Conservation (phyloP, 1,140 invertebrate genomes). For the Procambarus virginalis region DNA sequence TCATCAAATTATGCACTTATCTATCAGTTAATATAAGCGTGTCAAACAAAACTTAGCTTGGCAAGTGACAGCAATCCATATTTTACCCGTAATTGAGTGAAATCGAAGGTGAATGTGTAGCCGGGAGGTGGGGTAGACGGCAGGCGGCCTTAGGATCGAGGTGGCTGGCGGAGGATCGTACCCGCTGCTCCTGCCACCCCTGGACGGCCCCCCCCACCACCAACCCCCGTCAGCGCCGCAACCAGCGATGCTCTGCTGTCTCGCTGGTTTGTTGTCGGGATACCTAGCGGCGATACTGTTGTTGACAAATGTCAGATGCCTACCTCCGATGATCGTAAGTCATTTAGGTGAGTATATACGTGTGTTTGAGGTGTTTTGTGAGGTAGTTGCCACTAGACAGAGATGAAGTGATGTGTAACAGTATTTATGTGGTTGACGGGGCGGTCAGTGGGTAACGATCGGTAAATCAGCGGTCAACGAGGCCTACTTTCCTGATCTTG, state of each 20-base stretch:
- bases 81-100: not conserved
- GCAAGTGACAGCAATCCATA: not conserved
- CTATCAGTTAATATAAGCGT: too few relatives aligned
- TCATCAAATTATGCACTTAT: too few relatives aligned
- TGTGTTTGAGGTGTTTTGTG: not conserved
- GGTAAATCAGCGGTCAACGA: not conserved
- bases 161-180: too few relatives aligned
- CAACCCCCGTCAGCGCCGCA: too few relatives aligned
- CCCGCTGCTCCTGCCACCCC: not conserved
- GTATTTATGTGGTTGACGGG: not conserved
- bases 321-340: constrained; percentile 47
- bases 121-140: not conserved
- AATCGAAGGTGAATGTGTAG: not conserved
- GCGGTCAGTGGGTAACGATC: not conserved
- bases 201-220: too few relatives aligned
- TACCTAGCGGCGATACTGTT: constrained; percentile 27
- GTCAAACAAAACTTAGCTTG: too few relatives aligned
- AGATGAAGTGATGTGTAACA: not conserved
- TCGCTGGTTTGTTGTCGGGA: constrained; percentile 7
- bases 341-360: constrained; percentile 44
- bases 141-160: too few relatives aligned
- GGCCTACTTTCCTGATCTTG: not conserved
- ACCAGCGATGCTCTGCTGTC: not conserved
- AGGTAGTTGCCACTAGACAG: too few relatives aligned
- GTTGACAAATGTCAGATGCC: constrained; percentile 63